These are phyloP conservation scores for Syngnathus typhle DNA, from an alignment of 2,113 vertebrate species.

Conservation along the genomic window DNA sequence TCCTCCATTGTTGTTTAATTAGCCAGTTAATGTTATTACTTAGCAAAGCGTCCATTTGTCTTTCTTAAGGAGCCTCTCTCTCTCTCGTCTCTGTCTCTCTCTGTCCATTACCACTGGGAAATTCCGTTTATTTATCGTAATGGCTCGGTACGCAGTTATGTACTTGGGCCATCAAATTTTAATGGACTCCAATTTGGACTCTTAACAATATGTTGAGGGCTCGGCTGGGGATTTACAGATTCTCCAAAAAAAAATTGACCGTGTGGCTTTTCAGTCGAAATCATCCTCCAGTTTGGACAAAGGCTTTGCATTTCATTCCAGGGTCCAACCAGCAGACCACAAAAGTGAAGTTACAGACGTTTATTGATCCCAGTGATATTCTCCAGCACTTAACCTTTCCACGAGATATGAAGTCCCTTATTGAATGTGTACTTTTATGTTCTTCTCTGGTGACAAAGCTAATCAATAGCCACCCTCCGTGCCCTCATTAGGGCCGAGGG, in stretches of 20 bases:
- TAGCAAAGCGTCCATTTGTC: slow-evolving; percentile 74
- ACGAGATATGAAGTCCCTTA: slow-evolving; percentile 75
- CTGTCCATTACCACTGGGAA: slow-evolving; percentile 56
- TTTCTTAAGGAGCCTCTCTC: slow-evolving; percentile 68
- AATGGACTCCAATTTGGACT: slow-evolving; percentile 59
- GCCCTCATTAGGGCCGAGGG: slow-evolving; percentile 64
- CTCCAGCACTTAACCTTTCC: slow-evolving; percentile 80
- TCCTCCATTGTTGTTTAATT: slow-evolving; percentile 76
- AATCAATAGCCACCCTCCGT: slow-evolving; percentile 67
- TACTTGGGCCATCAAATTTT: slow-evolving; percentile 63
- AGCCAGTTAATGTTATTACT: slow-evolving; percentile 78
- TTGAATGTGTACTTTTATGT: slow-evolving; percentile 79
- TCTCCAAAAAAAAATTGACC: background rate
- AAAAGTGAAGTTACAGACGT: slow-evolving; percentile 70
- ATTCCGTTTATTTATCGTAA: slow-evolving; percentile 73
- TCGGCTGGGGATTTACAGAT: background rate
- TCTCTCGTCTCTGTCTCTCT: slow-evolving; percentile 29
- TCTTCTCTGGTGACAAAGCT: slow-evolving; percentile 69
- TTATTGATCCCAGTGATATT: slow-evolving; percentile 75
- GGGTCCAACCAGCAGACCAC: slow-evolving; percentile 24
- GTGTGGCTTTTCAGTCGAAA: background rate
- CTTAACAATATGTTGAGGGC: slow-evolving; percentile 40
- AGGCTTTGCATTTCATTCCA: background rate
- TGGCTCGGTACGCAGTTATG: slow-evolving; percentile 49
- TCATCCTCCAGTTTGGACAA: no score